phyloP scores from a whole-genome alignment of 2,888 invertebrate genomes.

The Taphrorychus bicolor region DNA sequence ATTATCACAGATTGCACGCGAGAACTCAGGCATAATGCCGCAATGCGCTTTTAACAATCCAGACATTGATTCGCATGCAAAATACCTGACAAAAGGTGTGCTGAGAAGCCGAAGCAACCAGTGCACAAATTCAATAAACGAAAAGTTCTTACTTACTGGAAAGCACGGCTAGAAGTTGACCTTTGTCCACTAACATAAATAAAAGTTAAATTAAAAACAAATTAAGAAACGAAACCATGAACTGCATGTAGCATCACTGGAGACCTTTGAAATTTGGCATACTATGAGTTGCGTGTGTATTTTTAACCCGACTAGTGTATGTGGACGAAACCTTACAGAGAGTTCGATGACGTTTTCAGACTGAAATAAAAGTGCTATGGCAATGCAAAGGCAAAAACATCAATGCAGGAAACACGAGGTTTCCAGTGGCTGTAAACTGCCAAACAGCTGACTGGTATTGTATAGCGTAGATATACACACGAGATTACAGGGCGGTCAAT shows the following conservation, averaged over 20 bases:
- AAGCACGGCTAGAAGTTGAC: conserved; percentile 26
- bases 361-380: conserved; percentile 11
- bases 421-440: not conserved
- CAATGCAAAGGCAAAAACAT: no score
- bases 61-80: not conserved
- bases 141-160: conserved; percentile 17
- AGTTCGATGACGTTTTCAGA: conserved; percentile 17
- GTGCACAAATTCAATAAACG: no score
- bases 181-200: conserved; percentile 28
- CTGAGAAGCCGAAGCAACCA: not conserved
- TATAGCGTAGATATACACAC: no score
- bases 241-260: no score
- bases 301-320: conserved; percentile 20
- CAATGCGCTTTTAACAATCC: not conserved
- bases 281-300: conserved; percentile 9
- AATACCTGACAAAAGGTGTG: not conserved
- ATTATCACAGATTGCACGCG: no score
- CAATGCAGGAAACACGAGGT: not conserved
- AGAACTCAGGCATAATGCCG: not conserved
- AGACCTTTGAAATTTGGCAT: not conserved
- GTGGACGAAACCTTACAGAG: conserved; percentile 8
- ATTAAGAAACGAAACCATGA: conserved; percentile 7
- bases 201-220: conserved; percentile 17
- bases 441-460: not conserved
- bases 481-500: not conserved